Percentiles rank a stretch among this genome's conserved stretches.
Evolutionary conservation across 2,113 vertebrate species (phyloP).

Genomic region (Chaenocephalus aceratus): DNA sequence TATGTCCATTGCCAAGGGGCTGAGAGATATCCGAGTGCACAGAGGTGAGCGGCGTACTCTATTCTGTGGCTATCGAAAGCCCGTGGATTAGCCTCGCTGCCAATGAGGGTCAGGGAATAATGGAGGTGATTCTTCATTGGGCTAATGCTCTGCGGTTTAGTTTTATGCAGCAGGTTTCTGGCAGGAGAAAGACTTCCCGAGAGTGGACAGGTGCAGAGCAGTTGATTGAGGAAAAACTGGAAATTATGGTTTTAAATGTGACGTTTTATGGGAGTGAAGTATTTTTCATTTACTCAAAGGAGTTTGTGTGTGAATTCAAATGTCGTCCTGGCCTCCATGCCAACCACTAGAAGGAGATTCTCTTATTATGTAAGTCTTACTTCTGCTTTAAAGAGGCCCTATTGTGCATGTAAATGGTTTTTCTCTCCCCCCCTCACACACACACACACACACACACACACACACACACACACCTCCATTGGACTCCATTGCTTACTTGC

Average conservation of each 20-base stretch:
- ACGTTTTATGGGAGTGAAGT: slow-evolving; percentile 48
- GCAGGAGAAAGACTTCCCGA: slow-evolving; percentile 31
- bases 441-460: no score
- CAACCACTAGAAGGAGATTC: slow-evolving; percentile 24
- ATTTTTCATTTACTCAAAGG: slow-evolving; percentile 26
- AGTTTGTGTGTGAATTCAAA: slow-evolving; percentile 60
- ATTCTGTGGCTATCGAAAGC: slow-evolving; percentile 35
- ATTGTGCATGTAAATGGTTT: no score
- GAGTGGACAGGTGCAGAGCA: slow-evolving; percentile 30
- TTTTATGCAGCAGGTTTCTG: slow-evolving; percentile 49
- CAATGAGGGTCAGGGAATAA: slow-evolving; percentile 28
- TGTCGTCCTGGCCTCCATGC: background rate
- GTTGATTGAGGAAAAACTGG: slow-evolving; percentile 56
- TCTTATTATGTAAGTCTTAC: slow-evolving; percentile 31
- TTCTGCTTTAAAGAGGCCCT: background rate
- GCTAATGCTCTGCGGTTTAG: slow-evolving; percentile 9
- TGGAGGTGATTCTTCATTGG: slow-evolving; percentile 20
- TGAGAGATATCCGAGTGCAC: slow-evolving; percentile 40
- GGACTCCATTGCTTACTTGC: no score
- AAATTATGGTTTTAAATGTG: slow-evolving; percentile 54
- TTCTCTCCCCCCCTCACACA: no score
- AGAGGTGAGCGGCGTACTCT: slow-evolving; percentile 32
- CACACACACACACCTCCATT: no score
- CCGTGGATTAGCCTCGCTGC: slow-evolving; percentile 40
- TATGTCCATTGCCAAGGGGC: slow-evolving; percentile 17